Percentiles rank a stretch among this genome's conserved stretches.
These are phyloP conservation scores for Chauna torquata DNA, from an alignment of 2,113 vertebrate species.

Conservation along the genomic window DNA sequence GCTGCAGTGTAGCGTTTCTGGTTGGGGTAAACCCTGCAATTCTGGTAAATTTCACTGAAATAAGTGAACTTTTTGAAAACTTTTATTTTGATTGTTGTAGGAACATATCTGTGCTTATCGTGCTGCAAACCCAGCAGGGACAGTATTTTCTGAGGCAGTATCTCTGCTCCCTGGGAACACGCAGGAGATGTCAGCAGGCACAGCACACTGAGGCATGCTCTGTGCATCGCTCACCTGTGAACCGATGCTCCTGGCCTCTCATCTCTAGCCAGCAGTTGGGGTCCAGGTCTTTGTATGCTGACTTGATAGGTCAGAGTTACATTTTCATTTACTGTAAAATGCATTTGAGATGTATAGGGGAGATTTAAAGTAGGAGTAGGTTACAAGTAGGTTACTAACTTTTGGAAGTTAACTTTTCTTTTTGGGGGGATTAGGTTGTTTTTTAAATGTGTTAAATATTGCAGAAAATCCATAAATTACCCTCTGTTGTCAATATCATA, in stretches of 20 bases:
- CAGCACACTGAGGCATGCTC: background rate
- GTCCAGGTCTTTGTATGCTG: background rate
- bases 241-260: background rate
- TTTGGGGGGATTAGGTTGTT: background rate
- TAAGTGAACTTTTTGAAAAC: background rate
- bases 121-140: background rate
- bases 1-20: background rate
- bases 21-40: background rate
- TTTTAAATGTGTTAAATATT: background rate
- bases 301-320: background rate
- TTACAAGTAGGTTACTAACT: background rate
- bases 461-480: background rate
- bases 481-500: background rate
- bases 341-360: background rate
- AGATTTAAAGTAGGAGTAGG: background rate
- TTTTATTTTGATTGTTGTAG: background rate
- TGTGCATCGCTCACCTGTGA: fast-evolving
- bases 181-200: background rate
- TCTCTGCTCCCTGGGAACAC: background rate
- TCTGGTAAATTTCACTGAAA: background rate
- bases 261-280: background rate
- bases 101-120: background rate
- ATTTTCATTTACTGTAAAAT: background rate
- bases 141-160: background rate
- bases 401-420: background rate